Conservation (phyloP, 1,140 invertebrate species). For the Nasonia vitripennis region DNA sequence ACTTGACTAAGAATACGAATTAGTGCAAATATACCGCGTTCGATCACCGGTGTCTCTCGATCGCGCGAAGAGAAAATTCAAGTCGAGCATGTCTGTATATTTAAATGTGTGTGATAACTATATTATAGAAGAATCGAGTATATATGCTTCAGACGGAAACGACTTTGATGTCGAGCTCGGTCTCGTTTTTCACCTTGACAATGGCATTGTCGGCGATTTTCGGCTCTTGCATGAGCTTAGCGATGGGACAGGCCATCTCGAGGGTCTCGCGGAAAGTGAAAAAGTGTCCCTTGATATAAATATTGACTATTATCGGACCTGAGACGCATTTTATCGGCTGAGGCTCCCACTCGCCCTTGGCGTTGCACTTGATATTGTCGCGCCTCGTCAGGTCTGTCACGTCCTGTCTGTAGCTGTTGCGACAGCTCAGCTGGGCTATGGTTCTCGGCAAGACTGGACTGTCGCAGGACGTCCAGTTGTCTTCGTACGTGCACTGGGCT, state of each 20-base stretch:
- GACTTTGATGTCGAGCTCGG: too few relatives aligned
- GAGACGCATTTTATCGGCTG: conserved; percentile 68
- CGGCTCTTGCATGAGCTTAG: not conserved
- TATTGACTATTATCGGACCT: conserved; percentile 67
- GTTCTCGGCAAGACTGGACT: conserved; percentile 55
- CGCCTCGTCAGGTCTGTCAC: conserved; percentile 42
- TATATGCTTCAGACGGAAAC: too few relatives aligned
- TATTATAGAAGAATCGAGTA: too few relatives aligned
- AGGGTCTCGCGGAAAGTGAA: conserved; percentile 23
- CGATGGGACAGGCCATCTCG: not conserved
- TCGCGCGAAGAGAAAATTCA: too few relatives aligned
- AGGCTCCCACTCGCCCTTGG: conserved; percentile 66
- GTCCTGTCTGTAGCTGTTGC: conserved; percentile 63
- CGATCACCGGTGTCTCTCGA: too few relatives aligned
- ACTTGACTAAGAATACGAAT: too few relatives aligned
- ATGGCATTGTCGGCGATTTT: too few relatives aligned
- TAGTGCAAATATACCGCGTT: too few relatives aligned
- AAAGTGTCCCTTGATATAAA: conserved; percentile 60
- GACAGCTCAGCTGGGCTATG: conserved; percentile 59
- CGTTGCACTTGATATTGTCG: conserved; percentile 62
- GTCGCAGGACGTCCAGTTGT: conserved; percentile 56
- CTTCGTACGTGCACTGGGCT: conserved; percentile 58
- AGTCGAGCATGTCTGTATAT: too few relatives aligned
- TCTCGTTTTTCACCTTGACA: too few relatives aligned
- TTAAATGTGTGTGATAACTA: too few relatives aligned